Percentiles rank a stretch among this genome's conserved stretches.
phyloP scores from a whole-genome alignment of 2,113 vertebrate genomes.

The Raphicerus campestris region DNA sequence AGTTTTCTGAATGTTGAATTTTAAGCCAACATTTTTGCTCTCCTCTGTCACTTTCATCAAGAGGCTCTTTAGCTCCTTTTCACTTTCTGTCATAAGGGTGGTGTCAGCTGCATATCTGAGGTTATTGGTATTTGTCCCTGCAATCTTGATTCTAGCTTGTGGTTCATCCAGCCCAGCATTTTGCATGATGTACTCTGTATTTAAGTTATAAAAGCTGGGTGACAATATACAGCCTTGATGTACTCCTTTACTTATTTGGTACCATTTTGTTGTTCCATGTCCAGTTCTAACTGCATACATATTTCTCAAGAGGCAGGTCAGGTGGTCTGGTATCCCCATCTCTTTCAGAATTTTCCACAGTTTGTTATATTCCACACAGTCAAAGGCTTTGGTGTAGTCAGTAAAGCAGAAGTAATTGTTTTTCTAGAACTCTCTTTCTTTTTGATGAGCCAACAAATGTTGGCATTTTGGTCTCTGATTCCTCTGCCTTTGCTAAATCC shows the following conservation, averaged over 20 bases:
- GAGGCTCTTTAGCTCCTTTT: not conserved
- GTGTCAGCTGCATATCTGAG: not conserved
- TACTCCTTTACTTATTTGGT: not conserved
- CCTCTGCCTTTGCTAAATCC: not conserved
- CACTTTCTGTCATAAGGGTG: not conserved
- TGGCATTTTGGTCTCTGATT: not conserved
- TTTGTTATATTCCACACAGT: not conserved
- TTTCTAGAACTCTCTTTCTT: not conserved
- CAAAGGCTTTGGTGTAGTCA: not conserved
- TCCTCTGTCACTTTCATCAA: not conserved
- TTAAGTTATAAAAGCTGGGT: not conserved
- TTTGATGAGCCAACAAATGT: not conserved
- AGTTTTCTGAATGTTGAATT: not conserved
- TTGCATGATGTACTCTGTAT: not conserved
- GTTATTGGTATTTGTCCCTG: not conserved
- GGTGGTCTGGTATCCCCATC: not conserved
- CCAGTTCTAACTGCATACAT: not conserved
- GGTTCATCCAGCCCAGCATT: not conserved
- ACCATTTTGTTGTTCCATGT: not conserved
- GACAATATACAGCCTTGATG: not conserved
- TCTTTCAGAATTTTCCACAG: not conserved
- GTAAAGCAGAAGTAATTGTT: not conserved
- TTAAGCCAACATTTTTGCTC: not conserved
- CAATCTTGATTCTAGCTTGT: not conserved
- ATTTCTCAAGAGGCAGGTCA: not conserved